Percentiles rank a stretch among this genome's conserved stretches.
These are phyloP conservation scores for Colletes gigas DNA, from an alignment of 1,140 invertebrate genomes.

Conservation along the genomic window DNA sequence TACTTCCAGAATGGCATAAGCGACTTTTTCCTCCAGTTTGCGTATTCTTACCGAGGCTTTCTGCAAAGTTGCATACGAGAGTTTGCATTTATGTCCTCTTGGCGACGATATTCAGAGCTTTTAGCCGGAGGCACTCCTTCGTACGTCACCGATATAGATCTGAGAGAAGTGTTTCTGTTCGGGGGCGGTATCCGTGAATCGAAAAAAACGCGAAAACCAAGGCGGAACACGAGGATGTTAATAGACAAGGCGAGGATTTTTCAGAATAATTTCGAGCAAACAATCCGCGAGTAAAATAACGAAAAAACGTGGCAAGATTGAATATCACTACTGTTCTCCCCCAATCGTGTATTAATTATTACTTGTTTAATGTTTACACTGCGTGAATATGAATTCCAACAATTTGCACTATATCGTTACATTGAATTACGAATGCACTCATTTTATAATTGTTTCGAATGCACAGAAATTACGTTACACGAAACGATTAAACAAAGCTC, in stretches of 20 bases:
- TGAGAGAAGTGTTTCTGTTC: conserved; percentile 12
- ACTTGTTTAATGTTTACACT: no score
- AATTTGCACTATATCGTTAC: no score
- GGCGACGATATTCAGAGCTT: background rate
- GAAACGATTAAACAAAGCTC: background rate
- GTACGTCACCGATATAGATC: conserved; percentile 3
- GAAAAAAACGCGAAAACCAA: background rate
- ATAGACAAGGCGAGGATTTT: background rate
- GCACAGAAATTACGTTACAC: background rate
- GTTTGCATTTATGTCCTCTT: conserved; percentile 31
- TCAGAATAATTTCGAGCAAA: background rate
- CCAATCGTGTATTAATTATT: no score
- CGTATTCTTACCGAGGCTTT: conserved; percentile 12
- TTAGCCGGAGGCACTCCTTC: background rate
- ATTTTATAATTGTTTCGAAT: background rate
- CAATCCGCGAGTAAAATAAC: no score
- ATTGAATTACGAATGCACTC: background rate
- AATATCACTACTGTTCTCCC: no score
- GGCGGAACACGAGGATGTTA: background rate
- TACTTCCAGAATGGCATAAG: no score
- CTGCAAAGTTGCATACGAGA: conserved; percentile 27
- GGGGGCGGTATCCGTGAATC: background rate
- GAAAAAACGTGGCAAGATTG: no score
- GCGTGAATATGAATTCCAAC: no score
- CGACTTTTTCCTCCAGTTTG: conserved; percentile 15